These are phyloP conservation scores for Diphyllodes magnificus DNA, from an alignment of 2,113 vertebrate genomes.

Conservation along the genomic window DNA sequence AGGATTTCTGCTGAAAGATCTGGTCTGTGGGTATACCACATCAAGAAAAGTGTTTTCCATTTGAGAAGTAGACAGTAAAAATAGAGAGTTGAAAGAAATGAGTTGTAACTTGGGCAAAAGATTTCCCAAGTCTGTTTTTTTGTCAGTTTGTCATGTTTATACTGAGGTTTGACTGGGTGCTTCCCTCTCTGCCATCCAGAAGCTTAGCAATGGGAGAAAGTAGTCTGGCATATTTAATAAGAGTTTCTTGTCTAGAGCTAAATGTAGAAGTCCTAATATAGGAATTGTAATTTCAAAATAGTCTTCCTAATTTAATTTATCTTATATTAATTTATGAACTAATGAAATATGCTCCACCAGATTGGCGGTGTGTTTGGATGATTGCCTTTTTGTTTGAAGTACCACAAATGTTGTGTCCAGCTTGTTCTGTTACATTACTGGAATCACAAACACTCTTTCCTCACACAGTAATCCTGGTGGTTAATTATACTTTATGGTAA, in stretches of 20 bases:
- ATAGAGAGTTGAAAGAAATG: neutral
- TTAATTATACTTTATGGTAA: neutral
- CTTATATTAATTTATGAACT: neutral
- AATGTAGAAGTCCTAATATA: neutral
- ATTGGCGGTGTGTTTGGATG: neutral
- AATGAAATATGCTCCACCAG: neutral
- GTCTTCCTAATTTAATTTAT: neutral
- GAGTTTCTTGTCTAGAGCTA: neutral
- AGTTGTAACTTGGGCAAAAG: neutral
- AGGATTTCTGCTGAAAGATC: neutral
- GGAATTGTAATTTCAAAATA: neutral
- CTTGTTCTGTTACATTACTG: neutral
- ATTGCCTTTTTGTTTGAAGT: neutral
- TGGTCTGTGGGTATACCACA: neutral
- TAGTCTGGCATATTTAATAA: neutral
- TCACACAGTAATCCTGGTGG: neutral
- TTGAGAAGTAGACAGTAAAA: neutral
- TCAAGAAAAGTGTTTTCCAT: neutral
- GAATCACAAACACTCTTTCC: neutral
- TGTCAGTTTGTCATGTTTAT: neutral
- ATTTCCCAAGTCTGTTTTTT: neutral
- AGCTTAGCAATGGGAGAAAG: neutral
- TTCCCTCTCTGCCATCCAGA: fast-evolving
- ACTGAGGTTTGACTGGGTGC: neutral
- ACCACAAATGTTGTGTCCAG: no score